Evolutionary conservation across 2,797 vertebrate genomes (phyloP), one percentile per base, ranked within the genome.

Genomic region (Nannoperca obscura): DNA sequence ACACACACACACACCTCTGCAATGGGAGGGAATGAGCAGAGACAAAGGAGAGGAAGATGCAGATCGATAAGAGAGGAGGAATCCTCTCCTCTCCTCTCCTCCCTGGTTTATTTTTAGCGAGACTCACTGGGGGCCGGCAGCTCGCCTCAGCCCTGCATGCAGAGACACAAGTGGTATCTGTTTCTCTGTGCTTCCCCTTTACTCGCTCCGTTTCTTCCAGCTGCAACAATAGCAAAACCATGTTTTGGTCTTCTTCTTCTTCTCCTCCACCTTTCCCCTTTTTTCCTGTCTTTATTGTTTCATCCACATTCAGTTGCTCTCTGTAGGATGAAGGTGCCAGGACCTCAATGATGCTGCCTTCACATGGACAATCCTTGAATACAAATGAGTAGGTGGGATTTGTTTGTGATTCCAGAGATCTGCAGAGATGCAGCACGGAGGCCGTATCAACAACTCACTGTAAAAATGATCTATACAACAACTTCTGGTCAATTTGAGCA

Each of bases 41-140:
- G 67, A 85, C 74, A 80, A 85, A 80, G 65, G 32, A 74, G 71
- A 65, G 76, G 57, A 22, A 82, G 84, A 85, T 80, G 71, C 74
- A 69, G 74, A 78, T 10, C 75, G 85, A 79, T 63, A 64, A 32
- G 66, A 83, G 50, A 76, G 83, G 77, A 86, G 77, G 78, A 86
- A 76, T 75, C 83, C 84, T 84, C 74, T 76, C 67, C 34, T 86
- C 75, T 80, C 81, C 80, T 78, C 81, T n/a, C n/a, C n/a, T n/a
- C n/a, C 22, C 60, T 20, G 69, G 80, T 89, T 93, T 95, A 95
- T 95, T 95, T 95, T 95, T 95, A 95, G 92, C 84, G 1, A 73
- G 71, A 78, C 87, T 89, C 92, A 89, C 84, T 86, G 85, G 93
- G 92, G 89, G 68, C 61, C 78, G 70, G 82, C 78, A 74, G 36